phyloP scores from a whole-genome alignment of 1,140 invertebrate species.

The Leptopilina boulardi region DNA sequence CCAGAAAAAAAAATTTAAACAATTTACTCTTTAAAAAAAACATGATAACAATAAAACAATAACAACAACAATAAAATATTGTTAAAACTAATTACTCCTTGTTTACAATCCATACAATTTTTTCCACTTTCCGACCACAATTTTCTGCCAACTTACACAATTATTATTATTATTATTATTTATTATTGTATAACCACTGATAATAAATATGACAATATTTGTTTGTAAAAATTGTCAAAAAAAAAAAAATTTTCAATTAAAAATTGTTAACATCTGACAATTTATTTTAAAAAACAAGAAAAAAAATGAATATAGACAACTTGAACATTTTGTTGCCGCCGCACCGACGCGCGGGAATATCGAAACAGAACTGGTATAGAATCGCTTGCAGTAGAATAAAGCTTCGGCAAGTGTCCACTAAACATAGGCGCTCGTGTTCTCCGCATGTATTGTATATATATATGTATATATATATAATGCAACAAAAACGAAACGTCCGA shows the following conservation, averaged over 20 bases:
- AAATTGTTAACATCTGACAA: no score
- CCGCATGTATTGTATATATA: not conserved
- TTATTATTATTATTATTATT: not conserved
- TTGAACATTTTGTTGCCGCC: constrained; percentile 26
- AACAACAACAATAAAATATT: no score
- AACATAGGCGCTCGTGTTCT: constrained; percentile 48
- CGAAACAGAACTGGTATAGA: constrained; percentile 66
- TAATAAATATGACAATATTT: no score
- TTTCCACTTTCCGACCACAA: not conserved
- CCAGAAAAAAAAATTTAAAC: no score
- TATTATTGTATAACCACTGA: not conserved
- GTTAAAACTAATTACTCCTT: not conserved
- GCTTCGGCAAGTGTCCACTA: constrained; percentile 48
- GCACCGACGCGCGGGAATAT: constrained; percentile 68
- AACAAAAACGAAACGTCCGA: constrained; percentile 7
- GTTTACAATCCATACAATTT: not conserved
- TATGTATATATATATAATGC: no score
- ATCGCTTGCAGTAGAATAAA: constrained; percentile 47
- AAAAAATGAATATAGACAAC: not conserved
- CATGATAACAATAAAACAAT: no score
- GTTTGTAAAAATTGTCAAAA: not conserved
- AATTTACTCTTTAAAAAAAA: no score
- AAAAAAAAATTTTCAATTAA: not conserved
- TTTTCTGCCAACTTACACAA: not conserved
- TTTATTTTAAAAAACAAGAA: not conserved